Percentiles rank a stretch among this genome's conserved stretches.
phyloP scores from a whole-genome alignment of 1,140 invertebrate species.

The Eriocheir sinensis region DNA sequence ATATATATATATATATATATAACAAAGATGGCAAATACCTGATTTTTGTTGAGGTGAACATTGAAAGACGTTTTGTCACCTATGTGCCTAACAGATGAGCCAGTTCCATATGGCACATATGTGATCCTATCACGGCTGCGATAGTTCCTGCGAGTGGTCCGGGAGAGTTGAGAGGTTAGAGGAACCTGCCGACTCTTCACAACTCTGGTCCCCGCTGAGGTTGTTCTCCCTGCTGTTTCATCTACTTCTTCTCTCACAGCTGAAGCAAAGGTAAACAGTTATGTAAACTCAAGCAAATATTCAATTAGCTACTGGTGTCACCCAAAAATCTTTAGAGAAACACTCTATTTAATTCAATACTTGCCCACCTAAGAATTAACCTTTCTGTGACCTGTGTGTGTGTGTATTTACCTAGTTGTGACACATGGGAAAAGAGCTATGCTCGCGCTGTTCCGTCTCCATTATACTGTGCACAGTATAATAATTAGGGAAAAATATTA shows the following conservation, averaged over 20 bases:
- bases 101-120: constrained; percentile 50
- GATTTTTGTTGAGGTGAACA: constrained; percentile 46
- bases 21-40: constrained; percentile 36
- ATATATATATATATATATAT: no score
- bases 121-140: constrained; percentile 1
- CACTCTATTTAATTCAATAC: no score
- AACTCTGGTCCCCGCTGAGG: background rate
- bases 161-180: constrained; percentile 38
- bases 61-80: constrained; percentile 67
- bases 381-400: no score
- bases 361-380: no score
- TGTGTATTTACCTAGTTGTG: no score
- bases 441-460: no score
- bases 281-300: background rate
- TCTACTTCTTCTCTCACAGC: background rate
- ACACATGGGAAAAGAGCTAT: no score
- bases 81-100: constrained; percentile 33
- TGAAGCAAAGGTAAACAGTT: background rate
- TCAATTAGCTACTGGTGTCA: no score
- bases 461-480: background rate
- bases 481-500: no score
- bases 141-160: constrained; percentile 56
- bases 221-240: background rate
- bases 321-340: no score
- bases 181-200: background rate